Conservation (phyloP, 2,888 invertebrate species). For the Phyllotreta cruciferae region DNA sequence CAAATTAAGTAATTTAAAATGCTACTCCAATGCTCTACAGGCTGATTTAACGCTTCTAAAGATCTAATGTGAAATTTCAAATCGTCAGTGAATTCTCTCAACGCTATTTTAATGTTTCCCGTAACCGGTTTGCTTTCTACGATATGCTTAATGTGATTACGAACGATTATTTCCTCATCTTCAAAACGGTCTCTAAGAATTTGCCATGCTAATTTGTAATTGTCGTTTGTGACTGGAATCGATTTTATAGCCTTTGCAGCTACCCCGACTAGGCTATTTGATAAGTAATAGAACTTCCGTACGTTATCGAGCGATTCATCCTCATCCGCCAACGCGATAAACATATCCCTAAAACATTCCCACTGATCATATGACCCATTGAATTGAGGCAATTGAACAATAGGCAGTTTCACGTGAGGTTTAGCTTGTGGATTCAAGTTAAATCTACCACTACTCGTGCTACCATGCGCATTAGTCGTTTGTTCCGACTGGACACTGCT, state of each 20-base stretch:
- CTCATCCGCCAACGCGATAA: neutral
- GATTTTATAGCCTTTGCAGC: neutral
- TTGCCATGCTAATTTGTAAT: constrained; percentile 4
- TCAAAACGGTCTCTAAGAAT: neutral
- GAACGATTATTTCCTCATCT: constrained; percentile 1
- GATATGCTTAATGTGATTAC: neutral
- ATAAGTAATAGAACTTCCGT: constrained; percentile 6
- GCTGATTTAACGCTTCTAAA: neutral
- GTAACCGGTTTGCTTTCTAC: neutral
- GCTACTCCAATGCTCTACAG: constrained; percentile 8
- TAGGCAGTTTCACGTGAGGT: neutral
- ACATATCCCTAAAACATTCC: constrained; percentile 7
- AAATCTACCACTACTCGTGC: neutral
- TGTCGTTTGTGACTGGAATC: neutral
- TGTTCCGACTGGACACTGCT: no score
- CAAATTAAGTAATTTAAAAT: constrained; percentile 9
- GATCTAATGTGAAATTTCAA: neutral
- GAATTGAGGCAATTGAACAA: neutral
- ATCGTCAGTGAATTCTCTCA: constrained; percentile 4
- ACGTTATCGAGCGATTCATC: constrained; percentile 4
- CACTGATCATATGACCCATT: constrained; percentile 4
- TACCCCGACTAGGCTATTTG: neutral
- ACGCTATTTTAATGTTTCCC: neutral
- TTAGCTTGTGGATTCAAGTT: neutral
- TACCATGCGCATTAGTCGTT: neutral